These are phyloP conservation scores for Cathartes aura DNA, from an alignment of 2,113 vertebrate species.

Conservation along the genomic window DNA sequence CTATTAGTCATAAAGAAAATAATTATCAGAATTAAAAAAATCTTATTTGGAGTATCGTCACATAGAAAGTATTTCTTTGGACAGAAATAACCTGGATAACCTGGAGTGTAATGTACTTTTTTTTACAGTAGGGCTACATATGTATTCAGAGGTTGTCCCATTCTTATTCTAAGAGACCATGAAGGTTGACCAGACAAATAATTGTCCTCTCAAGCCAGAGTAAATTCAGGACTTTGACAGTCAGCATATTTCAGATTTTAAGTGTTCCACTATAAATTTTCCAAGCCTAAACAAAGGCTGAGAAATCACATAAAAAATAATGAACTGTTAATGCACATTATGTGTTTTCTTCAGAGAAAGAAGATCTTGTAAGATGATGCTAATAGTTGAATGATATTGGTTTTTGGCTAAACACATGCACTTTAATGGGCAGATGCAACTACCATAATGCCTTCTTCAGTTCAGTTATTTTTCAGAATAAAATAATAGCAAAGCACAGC, in stretches of 20 bases:
- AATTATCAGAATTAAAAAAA: neutral
- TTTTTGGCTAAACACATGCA: neutral
- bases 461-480: slow-evolving; percentile 17
- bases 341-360: slow-evolving; percentile 7
- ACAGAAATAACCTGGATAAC: neutral
- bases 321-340: neutral
- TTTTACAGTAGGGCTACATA: neutral
- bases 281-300: neutral
- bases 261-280: neutral
- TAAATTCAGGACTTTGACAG: neutral
- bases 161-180: neutral
- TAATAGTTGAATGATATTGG: neutral
- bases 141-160: neutral
- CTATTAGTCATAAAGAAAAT: neutral
- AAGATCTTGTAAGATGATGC: neutral
- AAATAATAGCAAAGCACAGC: neutral
- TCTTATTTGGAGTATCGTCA: neutral
- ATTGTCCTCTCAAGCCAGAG: neutral
- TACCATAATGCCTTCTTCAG: neutral
- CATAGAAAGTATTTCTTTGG: neutral
- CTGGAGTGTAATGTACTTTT: neutral
- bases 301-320: neutral
- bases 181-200: neutral
- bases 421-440: neutral
- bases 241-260: neutral